A percentile compares a stretch with the other conserved stretches of the same genome.
phyloP scores from a whole-genome alignment of 1,140 invertebrate species.

The Lasaia peninsularis region DNA sequence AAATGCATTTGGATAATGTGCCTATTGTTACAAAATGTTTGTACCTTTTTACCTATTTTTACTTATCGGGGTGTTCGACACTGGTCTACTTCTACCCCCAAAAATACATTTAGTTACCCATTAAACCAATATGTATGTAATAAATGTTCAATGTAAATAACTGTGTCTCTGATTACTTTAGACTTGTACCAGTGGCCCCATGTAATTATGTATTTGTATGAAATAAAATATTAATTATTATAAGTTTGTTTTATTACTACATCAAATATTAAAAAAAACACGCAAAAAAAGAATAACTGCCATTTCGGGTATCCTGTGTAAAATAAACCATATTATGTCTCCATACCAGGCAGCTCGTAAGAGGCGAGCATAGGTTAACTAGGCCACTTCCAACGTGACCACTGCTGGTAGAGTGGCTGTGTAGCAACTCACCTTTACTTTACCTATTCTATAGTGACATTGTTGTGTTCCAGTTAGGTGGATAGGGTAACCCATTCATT shows the following conservation, averaged over 20 bases:
- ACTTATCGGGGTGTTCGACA: not conserved
- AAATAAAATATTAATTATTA: constrained; percentile 33
- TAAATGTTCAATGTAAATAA: constrained; percentile 13
- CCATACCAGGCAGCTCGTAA: too few relatives aligned
- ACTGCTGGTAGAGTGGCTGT: too few relatives aligned
- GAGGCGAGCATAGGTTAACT: too few relatives aligned
- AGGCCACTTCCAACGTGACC: too few relatives aligned
- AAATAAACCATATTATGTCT: too few relatives aligned
- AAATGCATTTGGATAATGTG: constrained; percentile 30
- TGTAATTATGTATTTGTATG: constrained; percentile 50
- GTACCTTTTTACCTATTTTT: constrained; percentile 23
- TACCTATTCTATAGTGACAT: too few relatives aligned
- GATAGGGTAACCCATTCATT: too few relatives aligned
- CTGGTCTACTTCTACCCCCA: not conserved
- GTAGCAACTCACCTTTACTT: too few relatives aligned
- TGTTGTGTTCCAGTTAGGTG: too few relatives aligned
- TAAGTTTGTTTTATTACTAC: not conserved
- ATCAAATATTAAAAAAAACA: too few relatives aligned
- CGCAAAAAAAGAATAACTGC: too few relatives aligned
- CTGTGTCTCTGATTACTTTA: constrained; percentile 27
- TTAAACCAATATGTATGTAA: not conserved
- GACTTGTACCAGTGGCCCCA: constrained; percentile 58
- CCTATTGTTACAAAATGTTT: constrained; percentile 28
- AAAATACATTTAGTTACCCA: constrained; percentile 3
- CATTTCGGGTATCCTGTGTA: too few relatives aligned